phyloP scores from a whole-genome alignment of 1,140 invertebrate species.

The Ganaspis sp. region DNA sequence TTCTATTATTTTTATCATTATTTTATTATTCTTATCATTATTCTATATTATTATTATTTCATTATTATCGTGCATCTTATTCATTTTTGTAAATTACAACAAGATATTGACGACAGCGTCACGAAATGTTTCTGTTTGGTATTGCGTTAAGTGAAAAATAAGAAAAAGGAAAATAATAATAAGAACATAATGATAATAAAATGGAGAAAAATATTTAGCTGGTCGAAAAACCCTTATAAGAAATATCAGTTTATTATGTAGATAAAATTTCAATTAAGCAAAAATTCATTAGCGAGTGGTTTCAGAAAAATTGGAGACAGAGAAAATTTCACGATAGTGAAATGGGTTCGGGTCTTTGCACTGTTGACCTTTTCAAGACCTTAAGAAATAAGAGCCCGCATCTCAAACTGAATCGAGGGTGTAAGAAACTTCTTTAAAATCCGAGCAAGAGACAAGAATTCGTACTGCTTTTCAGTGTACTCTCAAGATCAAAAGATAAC shows the following conservation, averaged over 20 bases:
- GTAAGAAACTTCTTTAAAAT: conserved; percentile 21
- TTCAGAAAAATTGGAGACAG: not conserved
- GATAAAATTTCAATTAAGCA: too few relatives aligned
- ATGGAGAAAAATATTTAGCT: not conserved
- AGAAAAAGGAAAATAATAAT: too few relatives aligned
- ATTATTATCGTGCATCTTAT: too few relatives aligned
- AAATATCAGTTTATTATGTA: not conserved
- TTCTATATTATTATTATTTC: too few relatives aligned
- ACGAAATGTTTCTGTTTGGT: too few relatives aligned
- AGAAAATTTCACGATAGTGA: not conserved
- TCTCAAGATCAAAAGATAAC: conserved; percentile 9
- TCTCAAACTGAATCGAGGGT: conserved; percentile 31
- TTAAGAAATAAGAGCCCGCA: conserved; percentile 51
- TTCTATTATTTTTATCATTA: too few relatives aligned
- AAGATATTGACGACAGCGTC: too few relatives aligned
- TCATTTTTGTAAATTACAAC: too few relatives aligned
- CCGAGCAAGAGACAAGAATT: conserved; percentile 28
- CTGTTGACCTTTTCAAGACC: not conserved
- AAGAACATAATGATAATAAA: too few relatives aligned
- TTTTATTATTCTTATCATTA: too few relatives aligned
- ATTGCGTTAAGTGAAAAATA: too few relatives aligned
- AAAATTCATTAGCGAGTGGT: not conserved
- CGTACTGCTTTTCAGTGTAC: not conserved
- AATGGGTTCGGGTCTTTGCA: not conserved
- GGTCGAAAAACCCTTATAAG: not conserved